A percentile compares a stretch with the other conserved stretches of the same genome.
phyloP scores from a whole-genome alignment of 1,140 invertebrate species.

The Cotesia vestalis region DNA sequence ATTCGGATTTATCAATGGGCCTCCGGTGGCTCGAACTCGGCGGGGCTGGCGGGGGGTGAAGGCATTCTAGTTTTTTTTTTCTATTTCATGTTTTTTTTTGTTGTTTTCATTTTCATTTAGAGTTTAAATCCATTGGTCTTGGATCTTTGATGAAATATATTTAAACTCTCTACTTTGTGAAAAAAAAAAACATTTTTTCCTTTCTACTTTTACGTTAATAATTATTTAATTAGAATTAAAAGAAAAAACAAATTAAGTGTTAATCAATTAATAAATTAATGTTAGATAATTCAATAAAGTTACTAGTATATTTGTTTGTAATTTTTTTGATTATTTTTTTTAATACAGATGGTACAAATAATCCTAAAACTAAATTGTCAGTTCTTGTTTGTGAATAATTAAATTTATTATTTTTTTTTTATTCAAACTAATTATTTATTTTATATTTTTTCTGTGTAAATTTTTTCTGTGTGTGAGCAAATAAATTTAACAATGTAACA shows the following conservation, averaged over 20 bases:
- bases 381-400: constrained; percentile 32
- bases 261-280: too few species aligned
- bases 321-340: constrained; percentile 40
- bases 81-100: constrained; percentile 39
- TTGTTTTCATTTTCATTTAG: constrained; percentile 8
- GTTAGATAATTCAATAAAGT: neutral
- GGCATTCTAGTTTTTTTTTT: constrained; percentile 37
- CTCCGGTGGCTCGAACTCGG: constrained; percentile 64
- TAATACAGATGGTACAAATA: constrained; percentile 64
- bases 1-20: constrained; percentile 53
- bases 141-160: neutral
- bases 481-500: too few species aligned
- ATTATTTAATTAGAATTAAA: too few species aligned
- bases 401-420: constrained; percentile 8
- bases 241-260: too few species aligned
- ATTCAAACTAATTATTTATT: too few species aligned
- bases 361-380: constrained; percentile 55
- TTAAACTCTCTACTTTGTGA: too few species aligned
- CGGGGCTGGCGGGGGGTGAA: constrained; percentile 64
- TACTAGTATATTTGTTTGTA: constrained; percentile 37
- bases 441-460: too few species aligned
- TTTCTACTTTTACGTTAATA: too few species aligned
- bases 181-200: neutral
- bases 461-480: neutral
- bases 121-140: neutral